These are phyloP conservation scores for Spheniscus mendiculus DNA, from an alignment of 2,113 vertebrate species.

Conservation along the genomic window DNA sequence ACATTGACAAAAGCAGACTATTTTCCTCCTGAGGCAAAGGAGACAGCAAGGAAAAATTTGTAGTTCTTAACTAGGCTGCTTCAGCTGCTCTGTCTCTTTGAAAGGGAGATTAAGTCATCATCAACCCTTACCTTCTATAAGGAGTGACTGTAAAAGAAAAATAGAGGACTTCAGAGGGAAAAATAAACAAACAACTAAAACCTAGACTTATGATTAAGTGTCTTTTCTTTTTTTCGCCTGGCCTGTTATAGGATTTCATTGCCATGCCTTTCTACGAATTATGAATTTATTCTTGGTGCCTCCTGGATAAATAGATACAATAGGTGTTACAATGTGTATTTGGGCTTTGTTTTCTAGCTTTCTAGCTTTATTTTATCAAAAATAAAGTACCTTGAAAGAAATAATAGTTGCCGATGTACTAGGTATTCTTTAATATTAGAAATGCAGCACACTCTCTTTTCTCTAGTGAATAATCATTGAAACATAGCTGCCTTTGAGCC, in stretches of 20 bases:
- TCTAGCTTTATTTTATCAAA: too few species aligned
- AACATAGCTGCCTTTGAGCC: neutral
- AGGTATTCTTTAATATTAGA: neutral
- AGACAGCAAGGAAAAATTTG: neutral
- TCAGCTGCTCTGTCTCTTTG: neutral
- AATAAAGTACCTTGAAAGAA: neutral
- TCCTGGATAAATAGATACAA: neutral
- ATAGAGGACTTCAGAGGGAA: neutral
- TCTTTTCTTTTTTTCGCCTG: rapidly evolving
- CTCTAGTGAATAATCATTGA: neutral
- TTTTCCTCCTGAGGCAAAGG: conserved; percentile 14
- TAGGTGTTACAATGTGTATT: neutral
- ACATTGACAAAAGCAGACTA: conserved; percentile 1
- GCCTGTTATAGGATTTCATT: neutral
- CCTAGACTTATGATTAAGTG: neutral
- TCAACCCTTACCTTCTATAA: neutral
- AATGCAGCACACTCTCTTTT: neutral
- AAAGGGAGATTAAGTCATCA: neutral
- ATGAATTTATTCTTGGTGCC: neutral
- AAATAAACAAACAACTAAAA: neutral
- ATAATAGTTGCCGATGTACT: neutral
- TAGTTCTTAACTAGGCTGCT: neutral
- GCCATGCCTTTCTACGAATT: neutral
- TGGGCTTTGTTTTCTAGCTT: neutral
- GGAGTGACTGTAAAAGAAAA: neutral